Evolutionary conservation across 1,140 invertebrate genomes (phyloP).

Genomic region (Triops cancriformis): DNA sequence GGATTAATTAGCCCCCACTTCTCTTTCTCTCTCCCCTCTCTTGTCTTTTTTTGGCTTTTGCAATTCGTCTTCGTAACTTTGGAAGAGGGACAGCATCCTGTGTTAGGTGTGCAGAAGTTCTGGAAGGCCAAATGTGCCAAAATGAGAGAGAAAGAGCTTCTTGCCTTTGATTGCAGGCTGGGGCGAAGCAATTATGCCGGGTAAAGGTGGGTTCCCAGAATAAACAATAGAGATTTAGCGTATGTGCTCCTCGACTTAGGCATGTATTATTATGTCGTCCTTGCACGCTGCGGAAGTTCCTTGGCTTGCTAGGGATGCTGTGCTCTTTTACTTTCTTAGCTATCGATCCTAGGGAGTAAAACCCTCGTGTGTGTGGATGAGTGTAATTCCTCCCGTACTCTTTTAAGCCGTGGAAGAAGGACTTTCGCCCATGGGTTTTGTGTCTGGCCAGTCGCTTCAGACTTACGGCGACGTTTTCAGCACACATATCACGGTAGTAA

Average conservation of each 20-base stretch:
- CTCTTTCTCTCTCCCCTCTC: not conserved
- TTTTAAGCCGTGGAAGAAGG: too few relatives aligned
- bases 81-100: not conserved
- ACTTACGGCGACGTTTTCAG: too few relatives aligned
- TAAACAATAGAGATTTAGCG: not conserved
- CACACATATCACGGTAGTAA: too few relatives aligned
- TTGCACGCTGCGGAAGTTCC: not conserved
- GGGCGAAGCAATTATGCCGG: not conserved
- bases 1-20: not conserved
- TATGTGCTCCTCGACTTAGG: not conserved
- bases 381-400: too few relatives aligned
- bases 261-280: constrained; percentile 10
- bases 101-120: too few relatives aligned
- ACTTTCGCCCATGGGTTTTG: too few relatives aligned
- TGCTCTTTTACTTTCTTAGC: not conserved
- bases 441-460: too few relatives aligned
- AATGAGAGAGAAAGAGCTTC: not conserved
- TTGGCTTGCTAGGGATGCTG: not conserved
- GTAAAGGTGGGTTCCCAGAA: not conserved
- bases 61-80: not conserved
- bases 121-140: not conserved
- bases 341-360: not conserved
- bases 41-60: not conserved
- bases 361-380: too few relatives aligned
- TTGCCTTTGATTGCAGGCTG: not conserved